Evolutionary conservation across 2,113 vertebrate species (phyloP).

Genomic region (Myotis yumanensis): DNA sequence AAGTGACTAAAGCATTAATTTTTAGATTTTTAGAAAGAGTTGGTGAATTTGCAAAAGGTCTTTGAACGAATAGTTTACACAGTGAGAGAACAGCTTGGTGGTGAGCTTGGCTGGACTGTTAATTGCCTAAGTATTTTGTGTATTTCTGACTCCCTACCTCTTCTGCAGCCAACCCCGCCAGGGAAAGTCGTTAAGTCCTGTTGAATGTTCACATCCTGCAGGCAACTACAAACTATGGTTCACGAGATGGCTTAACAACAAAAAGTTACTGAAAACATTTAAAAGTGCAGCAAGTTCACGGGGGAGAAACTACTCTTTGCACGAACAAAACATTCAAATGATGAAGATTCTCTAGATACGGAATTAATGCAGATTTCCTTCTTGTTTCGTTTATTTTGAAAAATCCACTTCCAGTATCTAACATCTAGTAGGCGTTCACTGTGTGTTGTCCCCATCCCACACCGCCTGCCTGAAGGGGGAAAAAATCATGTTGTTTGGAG

Average conservation of each 20-base stretch:
- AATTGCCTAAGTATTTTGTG: background rate
- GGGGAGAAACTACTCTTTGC: background rate
- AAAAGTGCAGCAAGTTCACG: background rate
- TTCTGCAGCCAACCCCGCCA: background rate
- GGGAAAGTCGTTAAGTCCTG: background rate
- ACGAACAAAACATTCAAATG: background rate
- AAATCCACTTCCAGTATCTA: background rate
- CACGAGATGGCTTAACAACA: background rate
- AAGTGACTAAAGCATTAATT: background rate
- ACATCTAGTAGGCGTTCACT: background rate
- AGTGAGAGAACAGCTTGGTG: background rate
- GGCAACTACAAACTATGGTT: background rate
- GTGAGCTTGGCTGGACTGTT: background rate
- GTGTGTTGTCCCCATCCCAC: background rate
- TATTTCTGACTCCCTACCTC: background rate
- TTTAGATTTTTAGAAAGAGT: constrained; percentile 26
- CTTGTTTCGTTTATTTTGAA: constrained; percentile 12
- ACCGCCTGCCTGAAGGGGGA: background rate
- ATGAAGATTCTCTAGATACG: background rate
- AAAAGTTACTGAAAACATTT: background rate
- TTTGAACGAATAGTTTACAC: background rate
- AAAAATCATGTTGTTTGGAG: background rate
- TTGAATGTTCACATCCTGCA: background rate
- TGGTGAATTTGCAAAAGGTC: constrained; percentile 38
- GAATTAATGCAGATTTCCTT: background rate